Evolutionary conservation across 2,888 invertebrate genomes (phyloP), one percentile per base, ranked within the genome.

Genomic region (Hypselothyrea guttata): DNA sequence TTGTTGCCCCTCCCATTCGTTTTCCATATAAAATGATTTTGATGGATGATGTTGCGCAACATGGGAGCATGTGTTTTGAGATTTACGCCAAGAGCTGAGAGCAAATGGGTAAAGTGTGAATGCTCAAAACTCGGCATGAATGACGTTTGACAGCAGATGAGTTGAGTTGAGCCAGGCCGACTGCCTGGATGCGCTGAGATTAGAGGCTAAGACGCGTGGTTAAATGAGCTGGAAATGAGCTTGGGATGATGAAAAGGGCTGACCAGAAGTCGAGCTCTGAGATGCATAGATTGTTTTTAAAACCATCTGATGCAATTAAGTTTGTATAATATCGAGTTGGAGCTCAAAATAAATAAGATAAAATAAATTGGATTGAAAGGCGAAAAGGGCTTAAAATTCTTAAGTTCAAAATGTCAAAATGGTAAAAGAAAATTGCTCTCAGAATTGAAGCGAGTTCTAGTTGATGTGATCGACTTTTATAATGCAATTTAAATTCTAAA

Each of bases 1-100:
- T 68, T 84, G 81, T 55, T 64, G 77, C 74, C 69, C 64, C 56
- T 59, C 61, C n/a, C n/a, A n/a, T n/a, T 75, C 58, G 67, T 83
- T 75, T 22, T 85, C 86, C 86, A 85, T 85, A 79, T 72, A 85
- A 78, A 85, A 85, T 64, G 84, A 69, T 72, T 85, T 85, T 79
- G 78, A 79, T 79, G 78, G 84, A 79, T 79, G 78, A 85, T 85
- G 84, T 76, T 79, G 64, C 81, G 69, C 78, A 79, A 79, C 81
- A 85, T 66, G 79, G 84, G 73, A 79, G 86, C 78, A 79, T 79
- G 78, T 79, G 78, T 85, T 79, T 58, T 45, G 62, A 69, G 78
- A 85, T 72, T 84, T 71, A 61, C 47, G 71, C 75, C 62, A 57
- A 59, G 70, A 72, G 79, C 59, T 56, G 35, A 7, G 40, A 44